These are phyloP conservation scores for Megastigmus dorsalis DNA, from an alignment of 2,888 invertebrate species.

Conservation along the genomic window DNA sequence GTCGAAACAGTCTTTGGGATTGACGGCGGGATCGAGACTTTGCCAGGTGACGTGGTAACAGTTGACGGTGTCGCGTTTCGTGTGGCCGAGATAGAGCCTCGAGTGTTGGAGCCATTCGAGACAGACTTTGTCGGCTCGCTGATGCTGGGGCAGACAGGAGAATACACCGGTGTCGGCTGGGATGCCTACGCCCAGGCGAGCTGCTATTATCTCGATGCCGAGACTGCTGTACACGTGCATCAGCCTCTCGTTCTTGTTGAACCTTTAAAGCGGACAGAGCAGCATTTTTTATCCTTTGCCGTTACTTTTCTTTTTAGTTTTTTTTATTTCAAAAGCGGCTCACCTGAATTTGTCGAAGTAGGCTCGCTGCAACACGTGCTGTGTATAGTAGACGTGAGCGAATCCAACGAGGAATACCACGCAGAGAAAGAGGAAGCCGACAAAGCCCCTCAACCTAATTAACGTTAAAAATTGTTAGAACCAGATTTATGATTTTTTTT, in stretches of 20 bases:
- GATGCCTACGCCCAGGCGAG: constrained; percentile 77
- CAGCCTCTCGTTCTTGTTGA: constrained; percentile 85
- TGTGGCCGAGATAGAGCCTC: constrained; percentile 81
- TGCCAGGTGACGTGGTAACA: constrained; percentile 93
- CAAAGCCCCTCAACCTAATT: constrained; percentile 87
- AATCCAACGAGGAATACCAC: constrained; percentile 89
- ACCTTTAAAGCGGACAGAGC: constrained; percentile 73
- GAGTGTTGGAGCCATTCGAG: constrained; percentile 88
- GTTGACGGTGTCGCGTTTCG: constrained; percentile 79
- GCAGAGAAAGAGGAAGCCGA: constrained; percentile 86
- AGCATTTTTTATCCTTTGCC: not conserved
- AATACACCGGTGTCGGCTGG: constrained; percentile 79
- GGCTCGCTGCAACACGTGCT: constrained; percentile 86
- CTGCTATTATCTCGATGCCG: constrained; percentile 83
- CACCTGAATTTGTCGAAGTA: constrained; percentile 86
- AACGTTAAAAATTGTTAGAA: no score
- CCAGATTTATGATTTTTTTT: no score
- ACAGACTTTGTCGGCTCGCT: constrained; percentile 76
- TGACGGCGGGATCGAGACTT: constrained; percentile 80
- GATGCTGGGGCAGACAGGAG: constrained; percentile 80
- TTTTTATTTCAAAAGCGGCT: no score
- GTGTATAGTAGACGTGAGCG: constrained; percentile 89
- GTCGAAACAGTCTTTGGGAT: constrained; percentile 91
- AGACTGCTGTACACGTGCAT: constrained; percentile 84
- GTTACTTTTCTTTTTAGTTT: not conserved